Evolutionary conservation across 2,888 invertebrate species (phyloP), one percentile per base, ranked within the genome.

Genomic region (Neoitamus cyanurus): DNA sequence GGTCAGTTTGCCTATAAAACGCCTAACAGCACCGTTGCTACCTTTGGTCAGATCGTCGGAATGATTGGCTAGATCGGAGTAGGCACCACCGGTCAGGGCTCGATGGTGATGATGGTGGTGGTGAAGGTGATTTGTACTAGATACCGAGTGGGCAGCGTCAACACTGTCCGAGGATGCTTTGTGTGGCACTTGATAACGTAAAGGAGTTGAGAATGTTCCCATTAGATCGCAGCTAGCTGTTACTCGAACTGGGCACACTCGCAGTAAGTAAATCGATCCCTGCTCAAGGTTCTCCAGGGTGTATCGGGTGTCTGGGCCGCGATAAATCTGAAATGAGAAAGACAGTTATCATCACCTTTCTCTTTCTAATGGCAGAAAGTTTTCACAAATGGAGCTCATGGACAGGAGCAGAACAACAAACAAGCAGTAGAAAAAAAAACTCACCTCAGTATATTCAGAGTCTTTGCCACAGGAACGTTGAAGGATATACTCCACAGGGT

Each of bases 221-320:
- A 93, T 91, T 87, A 96, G 92, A 88, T 93, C 93, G 0, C 89
- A 89, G 42, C 85, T 86, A 58, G 93, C 93, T 88, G 93, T 92
- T 84, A 93, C 90, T 75, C 97, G 94, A 88, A 97, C 94, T 34
- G 95, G 95, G 91, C 95, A 95, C 86, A 97, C 96, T 84, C 97
- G 94, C 88, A 95, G 94, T 88, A 92, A 92, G 92, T 97, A 97
- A 89, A 96, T 95, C 84, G 93, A 93, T 88, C 95, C 95, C 82
- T 94, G 93, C 88, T 95, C 94, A 89, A 97, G 93, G 89, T 94
- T 94, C 91, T 93, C 92, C 90, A 95, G 91, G 90, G 92, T 92
- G 90, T 92, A 94, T 91, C 93, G 93, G 84, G 93, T 92, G 87
- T 93, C 94, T 85, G 92, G 88, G 84, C 95, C 95, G 88, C 93